phyloP scores from a whole-genome alignment of 2,113 vertebrate species.

The Turnix velox region DNA sequence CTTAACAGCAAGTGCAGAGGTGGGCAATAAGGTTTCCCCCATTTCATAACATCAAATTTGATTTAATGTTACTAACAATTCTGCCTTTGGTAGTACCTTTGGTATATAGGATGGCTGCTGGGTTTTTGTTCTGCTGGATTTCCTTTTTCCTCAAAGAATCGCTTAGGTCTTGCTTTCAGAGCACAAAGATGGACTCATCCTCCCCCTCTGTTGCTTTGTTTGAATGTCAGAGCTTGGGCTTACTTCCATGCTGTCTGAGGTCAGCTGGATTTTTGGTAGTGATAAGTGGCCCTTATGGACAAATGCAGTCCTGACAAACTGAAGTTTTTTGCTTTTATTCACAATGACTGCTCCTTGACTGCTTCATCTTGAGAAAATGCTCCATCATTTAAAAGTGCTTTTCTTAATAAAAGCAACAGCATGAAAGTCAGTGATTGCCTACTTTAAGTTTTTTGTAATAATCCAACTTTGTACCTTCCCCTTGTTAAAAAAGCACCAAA shows the following conservation, averaged over 20 bases:
- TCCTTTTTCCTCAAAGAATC: not conserved
- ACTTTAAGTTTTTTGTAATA: not conserved
- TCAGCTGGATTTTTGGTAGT: not conserved
- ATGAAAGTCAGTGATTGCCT: not conserved
- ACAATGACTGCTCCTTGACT: not conserved
- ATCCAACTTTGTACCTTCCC: not conserved
- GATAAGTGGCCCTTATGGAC: not conserved
- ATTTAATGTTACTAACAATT: not conserved
- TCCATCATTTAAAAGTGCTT: not conserved
- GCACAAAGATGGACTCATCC: not conserved
- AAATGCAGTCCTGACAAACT: not conserved
- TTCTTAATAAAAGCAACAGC: not conserved
- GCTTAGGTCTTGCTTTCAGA: not conserved
- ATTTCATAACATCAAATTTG: not conserved
- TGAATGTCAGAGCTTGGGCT: not conserved
- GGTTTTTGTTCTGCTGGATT: not conserved
- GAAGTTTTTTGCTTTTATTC: not conserved
- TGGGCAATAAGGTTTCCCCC: not conserved
- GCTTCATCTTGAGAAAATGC: not conserved
- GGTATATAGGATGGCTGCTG: not conserved
- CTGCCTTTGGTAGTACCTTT: not conserved
- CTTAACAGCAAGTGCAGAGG: not conserved
- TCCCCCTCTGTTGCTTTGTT: not conserved
- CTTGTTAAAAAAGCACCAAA: not conserved
- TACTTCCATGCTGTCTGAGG: not conserved